A percentile compares a stretch with the other conserved stretches of the same genome.
phyloP scores from a whole-genome alignment of 2,797 vertebrate species.

The Megalops cyprinoides region DNA sequence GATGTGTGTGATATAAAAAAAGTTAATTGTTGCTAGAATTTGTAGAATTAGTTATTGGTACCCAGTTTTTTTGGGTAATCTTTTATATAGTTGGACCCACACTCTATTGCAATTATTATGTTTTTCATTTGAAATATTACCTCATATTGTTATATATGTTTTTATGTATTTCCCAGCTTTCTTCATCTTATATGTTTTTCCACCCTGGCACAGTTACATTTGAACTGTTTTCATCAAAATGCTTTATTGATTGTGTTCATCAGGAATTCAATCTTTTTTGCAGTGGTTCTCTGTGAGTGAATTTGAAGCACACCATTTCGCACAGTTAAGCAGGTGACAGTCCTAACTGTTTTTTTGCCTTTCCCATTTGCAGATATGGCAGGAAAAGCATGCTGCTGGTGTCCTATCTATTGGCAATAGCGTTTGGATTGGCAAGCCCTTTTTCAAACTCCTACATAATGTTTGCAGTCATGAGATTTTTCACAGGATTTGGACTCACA shows the following conservation, averaged over 20 bases:
- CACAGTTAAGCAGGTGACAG: background rate
- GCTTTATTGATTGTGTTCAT: too few relatives aligned
- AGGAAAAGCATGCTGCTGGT: conserved; percentile 63
- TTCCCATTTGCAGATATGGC: conserved; percentile 61
- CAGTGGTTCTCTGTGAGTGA: background rate
- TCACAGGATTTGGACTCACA: conserved; percentile 65
- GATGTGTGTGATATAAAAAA: too few relatives aligned
- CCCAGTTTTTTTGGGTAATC: too few relatives aligned
- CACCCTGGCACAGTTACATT: background rate
- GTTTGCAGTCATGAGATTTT: conserved; percentile 66
- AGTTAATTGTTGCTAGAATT: too few relatives aligned
- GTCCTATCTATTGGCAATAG: conserved; percentile 54
- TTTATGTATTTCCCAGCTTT: too few relatives aligned
- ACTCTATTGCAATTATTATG: too few relatives aligned
- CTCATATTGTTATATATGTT: too few relatives aligned
- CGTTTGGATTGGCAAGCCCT: conserved; percentile 60
- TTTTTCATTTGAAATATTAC: too few relatives aligned
- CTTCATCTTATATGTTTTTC: background rate
- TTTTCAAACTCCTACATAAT: conserved; percentile 62
- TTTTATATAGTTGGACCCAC: too few relatives aligned
- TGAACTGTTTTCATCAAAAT: background rate
- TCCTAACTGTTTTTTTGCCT: background rate
- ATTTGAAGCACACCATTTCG: background rate
- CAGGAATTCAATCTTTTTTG: background rate
- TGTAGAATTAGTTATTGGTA: too few relatives aligned